Percentiles rank a stretch among this genome's conserved stretches.
phyloP scores from a whole-genome alignment of 2,113 vertebrate species.

The Triplophysa rosa region DNA sequence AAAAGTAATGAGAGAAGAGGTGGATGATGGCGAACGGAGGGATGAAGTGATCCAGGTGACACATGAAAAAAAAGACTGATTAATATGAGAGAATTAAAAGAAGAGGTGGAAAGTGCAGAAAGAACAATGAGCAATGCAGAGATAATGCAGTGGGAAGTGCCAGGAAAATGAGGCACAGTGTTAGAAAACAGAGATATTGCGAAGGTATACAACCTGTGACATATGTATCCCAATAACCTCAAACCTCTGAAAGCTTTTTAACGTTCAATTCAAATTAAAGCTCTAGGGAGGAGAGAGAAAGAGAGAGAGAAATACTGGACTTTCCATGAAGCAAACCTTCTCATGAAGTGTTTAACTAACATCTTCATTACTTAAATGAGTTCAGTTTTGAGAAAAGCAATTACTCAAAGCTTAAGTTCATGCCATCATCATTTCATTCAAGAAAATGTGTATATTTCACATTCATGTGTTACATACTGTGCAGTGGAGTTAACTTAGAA shows the following conservation, averaged over 20 bases:
- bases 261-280: slow-evolving; percentile 69
- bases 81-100: slow-evolving; percentile 23
- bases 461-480: no score
- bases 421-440: background rate
- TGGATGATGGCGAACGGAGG: slow-evolving; percentile 48
- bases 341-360: background rate
- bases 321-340: background rate
- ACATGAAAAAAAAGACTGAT: slow-evolving; percentile 37
- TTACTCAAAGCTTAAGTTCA: no score
- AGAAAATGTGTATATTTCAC: no score
- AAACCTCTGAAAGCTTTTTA: slow-evolving; percentile 57
- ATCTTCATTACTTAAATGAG: background rate
- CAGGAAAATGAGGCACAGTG: slow-evolving; percentile 54
- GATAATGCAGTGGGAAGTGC: slow-evolving; percentile 16
- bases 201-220: slow-evolving; percentile 56
- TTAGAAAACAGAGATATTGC: background rate
- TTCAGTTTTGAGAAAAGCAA: background rate
- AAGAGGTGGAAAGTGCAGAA: slow-evolving; percentile 17
- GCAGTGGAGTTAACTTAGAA: no score
- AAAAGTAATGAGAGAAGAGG: slow-evolving; percentile 62
- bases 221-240: slow-evolving; percentile 55
- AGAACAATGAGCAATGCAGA: slow-evolving; percentile 28
- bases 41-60: slow-evolving; percentile 57
- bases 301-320: background rate
- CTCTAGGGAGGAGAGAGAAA: slow-evolving; percentile 44